Percentiles rank a stretch among this genome's conserved stretches.
Conservation (phyloP, 1,140 invertebrate species). For the Diploscapter pachys region DNA sequence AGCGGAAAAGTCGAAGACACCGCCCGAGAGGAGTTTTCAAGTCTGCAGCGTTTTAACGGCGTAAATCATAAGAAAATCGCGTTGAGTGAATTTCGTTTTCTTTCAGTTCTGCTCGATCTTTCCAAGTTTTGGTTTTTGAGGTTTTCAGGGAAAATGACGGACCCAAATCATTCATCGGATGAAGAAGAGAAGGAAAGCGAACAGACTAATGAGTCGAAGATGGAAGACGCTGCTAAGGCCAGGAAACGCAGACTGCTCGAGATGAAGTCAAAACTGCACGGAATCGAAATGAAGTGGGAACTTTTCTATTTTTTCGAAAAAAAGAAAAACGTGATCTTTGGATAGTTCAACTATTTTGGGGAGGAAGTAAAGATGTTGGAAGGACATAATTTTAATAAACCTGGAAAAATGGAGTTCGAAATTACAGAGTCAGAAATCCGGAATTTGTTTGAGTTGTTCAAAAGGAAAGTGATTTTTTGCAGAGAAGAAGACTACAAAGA, state of each 20-base stretch:
- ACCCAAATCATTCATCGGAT: constrained; percentile 3
- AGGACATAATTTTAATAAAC: not conserved
- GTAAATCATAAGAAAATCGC: no score
- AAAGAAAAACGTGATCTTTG: not conserved
- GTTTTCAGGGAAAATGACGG: constrained; percentile 2
- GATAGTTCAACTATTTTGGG: not conserved
- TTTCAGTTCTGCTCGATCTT: no score
- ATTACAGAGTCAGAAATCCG: not conserved
- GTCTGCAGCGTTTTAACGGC: no score
- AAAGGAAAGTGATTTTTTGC: not conserved
- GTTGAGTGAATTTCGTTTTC: no score
- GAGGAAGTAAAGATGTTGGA: constrained; percentile 1
- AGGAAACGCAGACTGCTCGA: constrained; percentile 26
- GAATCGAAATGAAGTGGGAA: constrained; percentile 28
- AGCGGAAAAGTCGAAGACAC: no score
- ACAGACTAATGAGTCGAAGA: not conserved
- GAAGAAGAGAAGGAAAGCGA: not conserved
- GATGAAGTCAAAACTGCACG: constrained; percentile 33
- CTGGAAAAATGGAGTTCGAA: not conserved
- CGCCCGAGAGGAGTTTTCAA: no score
- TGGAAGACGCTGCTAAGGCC: constrained; percentile 22
- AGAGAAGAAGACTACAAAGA: constrained; percentile 32
- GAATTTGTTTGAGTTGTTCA: not conserved
- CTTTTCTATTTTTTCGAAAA: constrained; percentile 3
- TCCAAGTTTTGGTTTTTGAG: no score